These are phyloP conservation scores for Pammene fasciana DNA, from an alignment of 2,888 invertebrate genomes.

Conservation along the genomic window DNA sequence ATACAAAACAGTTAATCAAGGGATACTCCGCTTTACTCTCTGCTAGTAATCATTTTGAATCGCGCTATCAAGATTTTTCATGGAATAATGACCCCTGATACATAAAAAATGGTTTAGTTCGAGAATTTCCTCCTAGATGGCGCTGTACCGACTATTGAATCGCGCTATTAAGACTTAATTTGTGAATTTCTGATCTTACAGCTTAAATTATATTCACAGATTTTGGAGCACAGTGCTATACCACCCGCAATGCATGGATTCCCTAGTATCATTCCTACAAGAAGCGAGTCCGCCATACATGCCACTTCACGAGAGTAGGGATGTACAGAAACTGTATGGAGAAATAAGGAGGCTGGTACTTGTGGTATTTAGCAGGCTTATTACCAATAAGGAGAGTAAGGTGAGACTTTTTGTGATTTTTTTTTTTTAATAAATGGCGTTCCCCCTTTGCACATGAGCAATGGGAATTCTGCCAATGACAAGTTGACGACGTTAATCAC, in stretches of 20 bases:
- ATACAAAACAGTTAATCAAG: too few species aligned
- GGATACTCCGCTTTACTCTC: too few species aligned
- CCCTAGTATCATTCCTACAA: conserved; percentile 88
- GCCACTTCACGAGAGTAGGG: conserved; percentile 71
- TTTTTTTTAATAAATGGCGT: too few species aligned
- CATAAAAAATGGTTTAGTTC: too few species aligned
- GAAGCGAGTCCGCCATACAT: conserved; percentile 88
- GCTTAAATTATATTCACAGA: conserved; percentile 61
- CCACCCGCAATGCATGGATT: conserved; percentile 85
- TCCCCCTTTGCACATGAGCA: too few species aligned
- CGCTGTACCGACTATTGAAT: neutral
- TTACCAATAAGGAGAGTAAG: conserved; percentile 90
- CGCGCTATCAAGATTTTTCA: too few species aligned
- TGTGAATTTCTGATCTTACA: neutral
- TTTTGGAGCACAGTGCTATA: conserved; percentile 89
- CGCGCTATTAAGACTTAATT: too few species aligned
- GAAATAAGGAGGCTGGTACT: conserved; percentile 86
- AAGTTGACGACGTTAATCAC: too few species aligned
- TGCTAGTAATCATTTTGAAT: too few species aligned
- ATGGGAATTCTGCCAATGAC: too few species aligned
- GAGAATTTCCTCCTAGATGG: too few species aligned
- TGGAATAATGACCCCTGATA: too few species aligned
- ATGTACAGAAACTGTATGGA: conserved; percentile 77
- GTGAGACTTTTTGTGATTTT: conserved; percentile 62
- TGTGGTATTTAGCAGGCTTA: conserved; percentile 88